A percentile compares a stretch with the other conserved stretches of the same genome.
Conservation (phyloP, 2,888 invertebrate genomes). For the Tetropium fuscum region DNA sequence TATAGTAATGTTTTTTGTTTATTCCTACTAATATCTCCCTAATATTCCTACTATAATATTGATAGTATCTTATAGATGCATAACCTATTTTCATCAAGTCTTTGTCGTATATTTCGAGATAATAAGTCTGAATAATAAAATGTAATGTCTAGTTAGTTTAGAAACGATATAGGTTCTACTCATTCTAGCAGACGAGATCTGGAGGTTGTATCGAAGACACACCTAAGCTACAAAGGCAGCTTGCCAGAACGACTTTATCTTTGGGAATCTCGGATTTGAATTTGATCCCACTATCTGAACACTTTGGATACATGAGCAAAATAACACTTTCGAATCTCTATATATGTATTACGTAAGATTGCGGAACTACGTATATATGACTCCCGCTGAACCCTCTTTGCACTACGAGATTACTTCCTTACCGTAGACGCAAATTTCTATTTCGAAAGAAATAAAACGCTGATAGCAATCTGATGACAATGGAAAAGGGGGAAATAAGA, state of each 20-base stretch:
- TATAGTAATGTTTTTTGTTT: too few species aligned
- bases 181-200: constrained; percentile 35
- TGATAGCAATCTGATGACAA: constrained; percentile 27
- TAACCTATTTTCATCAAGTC: too few species aligned
- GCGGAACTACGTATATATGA: constrained; percentile 33
- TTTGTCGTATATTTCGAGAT: too few species aligned
- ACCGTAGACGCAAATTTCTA: constrained; percentile 25
- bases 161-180: background rate
- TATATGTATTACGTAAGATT: constrained; percentile 27
- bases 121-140: constrained; percentile 34
- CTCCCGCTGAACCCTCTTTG: constrained; percentile 17
- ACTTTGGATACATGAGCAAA: constrained; percentile 42
- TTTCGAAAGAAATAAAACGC: constrained; percentile 22
- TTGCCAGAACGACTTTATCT: constrained; percentile 45
- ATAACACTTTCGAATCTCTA: constrained; percentile 39
- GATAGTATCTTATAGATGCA: too few species aligned
- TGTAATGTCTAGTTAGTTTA: constrained; percentile 25
- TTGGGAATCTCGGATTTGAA: constrained; percentile 46
- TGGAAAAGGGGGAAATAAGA: constrained; percentile 17
- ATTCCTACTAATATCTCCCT: too few species aligned
- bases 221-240: constrained; percentile 42
- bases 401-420: constrained; percentile 21
- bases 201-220: constrained; percentile 38
- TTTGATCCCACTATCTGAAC: constrained; percentile 46
- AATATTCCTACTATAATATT: too few species aligned